Conservation (phyloP, 2,113 vertebrate species). For the Neodon shergylaensis region DNA sequence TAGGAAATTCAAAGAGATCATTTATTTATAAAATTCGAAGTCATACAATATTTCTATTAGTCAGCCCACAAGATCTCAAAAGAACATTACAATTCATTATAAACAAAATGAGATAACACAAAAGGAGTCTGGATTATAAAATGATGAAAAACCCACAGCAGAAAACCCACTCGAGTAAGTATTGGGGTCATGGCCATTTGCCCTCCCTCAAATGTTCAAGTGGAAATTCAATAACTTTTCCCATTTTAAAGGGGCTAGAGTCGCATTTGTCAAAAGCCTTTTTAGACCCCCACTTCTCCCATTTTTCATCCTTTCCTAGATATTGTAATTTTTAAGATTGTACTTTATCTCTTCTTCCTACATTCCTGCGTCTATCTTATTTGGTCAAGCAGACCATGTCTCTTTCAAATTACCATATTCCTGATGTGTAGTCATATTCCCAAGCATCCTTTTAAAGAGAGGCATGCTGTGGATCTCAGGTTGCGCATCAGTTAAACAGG, state of each 20-base stretch:
- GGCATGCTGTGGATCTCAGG: not conserved
- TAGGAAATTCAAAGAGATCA: conserved; percentile 38
- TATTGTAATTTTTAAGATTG: not conserved
- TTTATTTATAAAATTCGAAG: conserved; percentile 47
- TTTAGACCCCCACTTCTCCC: not conserved
- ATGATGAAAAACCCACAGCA: not conserved
- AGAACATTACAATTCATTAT: not conserved
- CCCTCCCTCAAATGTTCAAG: not conserved
- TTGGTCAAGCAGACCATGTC: not conserved
- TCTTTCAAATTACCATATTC: not conserved
- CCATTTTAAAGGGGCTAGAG: not conserved
- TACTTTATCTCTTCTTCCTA: not conserved
- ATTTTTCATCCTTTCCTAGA: not conserved
- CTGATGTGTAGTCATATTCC: not conserved
- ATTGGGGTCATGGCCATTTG: not conserved
- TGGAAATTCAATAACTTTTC: not conserved
- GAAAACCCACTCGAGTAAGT: not conserved
- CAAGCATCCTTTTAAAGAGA: not conserved
- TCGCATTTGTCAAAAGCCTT: not conserved
- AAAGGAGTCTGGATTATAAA: not conserved
- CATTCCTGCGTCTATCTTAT: not conserved
- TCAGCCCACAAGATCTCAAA: not conserved
- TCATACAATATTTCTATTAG: conserved; percentile 7
- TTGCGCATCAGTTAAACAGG: not conserved
- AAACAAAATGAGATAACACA: not conserved